Base-by-base conservation (phyloP, 1,140 invertebrate species). In the Anastrepha ludens region DNA sequence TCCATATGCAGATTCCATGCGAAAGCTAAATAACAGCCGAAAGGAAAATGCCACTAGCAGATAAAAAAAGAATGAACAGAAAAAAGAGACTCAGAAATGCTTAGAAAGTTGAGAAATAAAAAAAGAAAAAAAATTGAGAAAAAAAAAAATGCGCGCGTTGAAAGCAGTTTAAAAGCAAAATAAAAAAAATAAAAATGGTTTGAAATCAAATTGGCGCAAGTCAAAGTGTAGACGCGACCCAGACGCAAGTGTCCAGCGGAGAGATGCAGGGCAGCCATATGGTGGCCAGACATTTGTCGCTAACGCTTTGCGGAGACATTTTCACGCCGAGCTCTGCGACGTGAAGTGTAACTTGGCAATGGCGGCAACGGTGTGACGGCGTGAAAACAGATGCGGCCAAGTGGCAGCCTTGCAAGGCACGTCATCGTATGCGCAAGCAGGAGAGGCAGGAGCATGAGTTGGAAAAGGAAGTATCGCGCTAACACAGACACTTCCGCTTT, bases 341-440 rank as follows among this genome's bases (percentile, higher is more conserved):
- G 47, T n/a, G 74, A 20, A 74, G 67, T 44, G 13, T 74, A 74
- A 74, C 67, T 29, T 74, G 44, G 15, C 39, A 47, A 13, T 7
- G 67, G 41, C 67, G 15, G 15, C 41, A 39, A 13, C 41, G 41
- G 9, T 20, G 67, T n/a, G 74, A 81, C 47, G 20, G 74, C n/a
- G 74, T 58, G 74, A 58, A 81, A 81, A 81, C 74, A 81, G 44
- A 44, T 81, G 74, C 6, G 74, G 8, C 74, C 74, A 81, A 58
- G 5, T 13, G 44, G 2, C 41, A 50, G 47, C 13, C 13, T 13
- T 17, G 47, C n/a, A 55, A 55, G 50, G 74, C 29, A 29, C 29
- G 29, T 29, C 29, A 29, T 29, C 29, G 29, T 29, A 29, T 29
- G 47, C 6, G 17, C 2, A 29, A 55, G 44, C 17, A 62, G n/a